Evolutionary conservation across 2,888 invertebrate genomes (phyloP).

Genomic region (Eurois occulta): DNA sequence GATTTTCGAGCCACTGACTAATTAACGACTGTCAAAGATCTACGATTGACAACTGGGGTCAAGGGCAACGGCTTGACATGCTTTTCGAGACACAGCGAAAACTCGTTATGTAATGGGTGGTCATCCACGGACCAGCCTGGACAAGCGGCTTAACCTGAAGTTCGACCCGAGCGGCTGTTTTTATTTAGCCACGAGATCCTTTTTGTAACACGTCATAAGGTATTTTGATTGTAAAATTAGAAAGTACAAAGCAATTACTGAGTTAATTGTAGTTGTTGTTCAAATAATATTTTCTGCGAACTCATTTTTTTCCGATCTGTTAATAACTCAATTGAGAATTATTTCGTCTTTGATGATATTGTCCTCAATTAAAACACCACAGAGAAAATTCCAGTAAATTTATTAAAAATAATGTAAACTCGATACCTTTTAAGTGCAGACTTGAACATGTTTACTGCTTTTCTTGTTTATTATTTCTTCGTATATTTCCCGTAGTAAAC

Average conservation of each 20-base stretch:
- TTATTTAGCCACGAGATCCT: too few relatives aligned
- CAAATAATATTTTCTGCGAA: not conserved
- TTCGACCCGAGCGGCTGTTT: too few relatives aligned
- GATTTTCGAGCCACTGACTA: too few relatives aligned
- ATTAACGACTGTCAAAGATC: too few relatives aligned
- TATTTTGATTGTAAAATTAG: not conserved
- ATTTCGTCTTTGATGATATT: not conserved
- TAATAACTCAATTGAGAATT: not conserved
- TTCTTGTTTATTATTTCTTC: not conserved
- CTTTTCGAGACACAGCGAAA: not conserved
- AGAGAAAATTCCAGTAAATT: not conserved
- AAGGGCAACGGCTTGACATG: too few relatives aligned
- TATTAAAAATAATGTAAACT: not conserved
- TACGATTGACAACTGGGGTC: too few relatives aligned
- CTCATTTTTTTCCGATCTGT: not conserved
- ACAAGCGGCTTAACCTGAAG: too few relatives aligned
- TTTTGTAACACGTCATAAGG: too few relatives aligned
- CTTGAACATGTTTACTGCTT: not conserved
- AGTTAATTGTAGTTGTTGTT: not conserved
- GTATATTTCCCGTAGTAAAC: constrained; percentile 2
- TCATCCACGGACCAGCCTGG: too few relatives aligned
- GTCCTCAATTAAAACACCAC: not conserved
- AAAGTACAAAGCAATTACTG: not conserved
- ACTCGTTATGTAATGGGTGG: not conserved
- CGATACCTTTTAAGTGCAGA: not conserved